These are phyloP conservation scores for Rhadinocentrus ornatus DNA, from an alignment of 2,797 vertebrate genomes.

Conservation along the genomic window DNA sequence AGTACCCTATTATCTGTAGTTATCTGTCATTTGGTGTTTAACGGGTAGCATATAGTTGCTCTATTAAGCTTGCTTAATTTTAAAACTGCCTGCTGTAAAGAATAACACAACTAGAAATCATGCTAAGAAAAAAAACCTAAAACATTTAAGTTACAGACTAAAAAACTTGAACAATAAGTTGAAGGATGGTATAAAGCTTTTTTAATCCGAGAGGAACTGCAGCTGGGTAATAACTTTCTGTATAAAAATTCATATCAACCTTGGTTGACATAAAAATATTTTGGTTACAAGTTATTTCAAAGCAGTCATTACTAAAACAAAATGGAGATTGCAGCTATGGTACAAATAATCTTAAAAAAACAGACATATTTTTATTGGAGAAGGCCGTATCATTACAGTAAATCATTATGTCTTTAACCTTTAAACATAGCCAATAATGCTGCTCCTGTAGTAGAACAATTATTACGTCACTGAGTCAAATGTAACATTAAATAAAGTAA, in stretches of 20 bases:
- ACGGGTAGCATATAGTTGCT: neutral
- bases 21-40: neutral
- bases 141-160: neutral
- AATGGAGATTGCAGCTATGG: neutral
- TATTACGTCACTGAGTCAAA: constrained; percentile 50
- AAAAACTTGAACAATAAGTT: constrained; percentile 12
- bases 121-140: neutral
- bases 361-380: neutral
- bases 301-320: neutral
- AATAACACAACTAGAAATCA: neutral
- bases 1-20: neutral
- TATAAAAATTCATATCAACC: neutral
- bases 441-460: constrained; percentile 45
- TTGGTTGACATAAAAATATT: constrained; percentile 5
- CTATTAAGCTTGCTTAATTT: neutral
- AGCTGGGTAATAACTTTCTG: neutral
- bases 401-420: constrained; percentile 19
- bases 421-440: constrained; percentile 14
- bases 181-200: constrained; percentile 10
- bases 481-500: constrained; percentile 35
- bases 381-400: neutral
- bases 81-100: constrained; percentile 1
- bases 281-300: neutral
- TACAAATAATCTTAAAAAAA: neutral
- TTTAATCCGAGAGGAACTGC: constrained; percentile 3